These are phyloP conservation scores for Australoheros facetus DNA, from an alignment of 2,797 vertebrate genomes.

Conservation along the genomic window DNA sequence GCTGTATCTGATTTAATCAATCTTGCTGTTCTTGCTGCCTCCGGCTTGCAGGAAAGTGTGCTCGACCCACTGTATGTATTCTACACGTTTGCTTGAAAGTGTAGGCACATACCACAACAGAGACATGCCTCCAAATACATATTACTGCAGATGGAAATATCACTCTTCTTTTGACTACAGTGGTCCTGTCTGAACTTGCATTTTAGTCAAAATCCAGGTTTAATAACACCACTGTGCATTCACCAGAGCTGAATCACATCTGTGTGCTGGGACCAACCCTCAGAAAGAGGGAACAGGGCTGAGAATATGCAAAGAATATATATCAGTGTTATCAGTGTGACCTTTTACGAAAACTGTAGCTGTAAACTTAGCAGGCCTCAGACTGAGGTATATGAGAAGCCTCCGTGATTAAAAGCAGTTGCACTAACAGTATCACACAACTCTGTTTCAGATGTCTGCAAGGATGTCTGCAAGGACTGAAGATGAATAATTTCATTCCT, in stretches of 20 bases:
- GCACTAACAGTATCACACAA: not conserved
- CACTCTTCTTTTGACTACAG: not conserved
- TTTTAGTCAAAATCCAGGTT: not conserved
- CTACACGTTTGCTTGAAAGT: not conserved
- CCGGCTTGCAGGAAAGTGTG: not conserved
- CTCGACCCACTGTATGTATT: not conserved
- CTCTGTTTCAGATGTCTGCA: too few species aligned
- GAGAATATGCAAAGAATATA: slow-evolving; percentile 56
- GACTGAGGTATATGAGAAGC: slow-evolving; percentile 5
- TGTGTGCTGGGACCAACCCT: slow-evolving; percentile 14
- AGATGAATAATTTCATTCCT: not conserved
- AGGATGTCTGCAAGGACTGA: too few species aligned
- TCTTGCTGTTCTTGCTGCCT: not conserved
- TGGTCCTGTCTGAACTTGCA: not conserved
- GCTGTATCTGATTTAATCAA: not conserved
- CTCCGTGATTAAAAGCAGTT: slow-evolving; percentile 3
- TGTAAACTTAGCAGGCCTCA: slow-evolving; percentile 22
- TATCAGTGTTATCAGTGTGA: slow-evolving; percentile 49
- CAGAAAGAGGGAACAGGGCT: slow-evolving; percentile 18
- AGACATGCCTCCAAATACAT: not conserved
- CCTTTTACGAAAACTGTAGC: slow-evolving; percentile 52
- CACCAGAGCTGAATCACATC: slow-evolving; percentile 4
- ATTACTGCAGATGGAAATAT: not conserved
- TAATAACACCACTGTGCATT: slow-evolving; percentile 1
- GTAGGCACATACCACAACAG: not conserved